These are phyloP conservation scores for Leucosticte australis DNA, from an alignment of 2,113 vertebrate genomes.

Conservation along the genomic window DNA sequence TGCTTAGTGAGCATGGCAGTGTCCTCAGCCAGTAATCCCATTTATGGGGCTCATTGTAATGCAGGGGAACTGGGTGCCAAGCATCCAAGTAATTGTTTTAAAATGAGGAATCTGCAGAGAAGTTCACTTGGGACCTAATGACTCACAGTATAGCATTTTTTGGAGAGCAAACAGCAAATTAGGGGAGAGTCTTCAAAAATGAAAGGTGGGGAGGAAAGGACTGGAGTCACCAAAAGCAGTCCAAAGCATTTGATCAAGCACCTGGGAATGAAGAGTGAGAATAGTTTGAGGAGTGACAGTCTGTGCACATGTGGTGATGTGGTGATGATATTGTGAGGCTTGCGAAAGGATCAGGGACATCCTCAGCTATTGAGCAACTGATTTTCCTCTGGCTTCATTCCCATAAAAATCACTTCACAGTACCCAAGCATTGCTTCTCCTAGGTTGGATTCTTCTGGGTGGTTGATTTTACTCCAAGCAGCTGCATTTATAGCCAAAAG, in stretches of 20 bases:
- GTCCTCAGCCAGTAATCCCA: not conserved
- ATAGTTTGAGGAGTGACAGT: not conserved
- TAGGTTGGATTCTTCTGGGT: not conserved
- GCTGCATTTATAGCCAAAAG: not conserved
- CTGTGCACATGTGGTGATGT: not conserved
- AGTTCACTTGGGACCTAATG: not conserved
- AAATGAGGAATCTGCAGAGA: not conserved
- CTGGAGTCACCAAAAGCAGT: not conserved
- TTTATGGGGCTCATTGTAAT: not conserved
- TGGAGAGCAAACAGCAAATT: not conserved
- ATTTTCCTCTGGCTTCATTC: not conserved
- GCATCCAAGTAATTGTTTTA: not conserved
- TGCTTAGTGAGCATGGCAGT: not conserved
- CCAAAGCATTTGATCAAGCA: not conserved
- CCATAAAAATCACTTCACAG: not conserved
- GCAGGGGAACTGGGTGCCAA: not conserved
- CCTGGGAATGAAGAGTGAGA: not conserved
- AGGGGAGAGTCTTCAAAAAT: not conserved
- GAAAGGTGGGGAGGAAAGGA: not conserved
- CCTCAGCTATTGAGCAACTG: not conserved
- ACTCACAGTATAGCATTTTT: not conserved
- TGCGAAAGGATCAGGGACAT: not conserved
- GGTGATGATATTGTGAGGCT: not conserved
- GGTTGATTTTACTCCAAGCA: not conserved
- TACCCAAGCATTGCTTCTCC: not conserved